Percentiles rank a stretch among this genome's conserved stretches.
phyloP scores from a whole-genome alignment of 92 coral and sea anemone species.

The Heliopora coerulea region DNA sequence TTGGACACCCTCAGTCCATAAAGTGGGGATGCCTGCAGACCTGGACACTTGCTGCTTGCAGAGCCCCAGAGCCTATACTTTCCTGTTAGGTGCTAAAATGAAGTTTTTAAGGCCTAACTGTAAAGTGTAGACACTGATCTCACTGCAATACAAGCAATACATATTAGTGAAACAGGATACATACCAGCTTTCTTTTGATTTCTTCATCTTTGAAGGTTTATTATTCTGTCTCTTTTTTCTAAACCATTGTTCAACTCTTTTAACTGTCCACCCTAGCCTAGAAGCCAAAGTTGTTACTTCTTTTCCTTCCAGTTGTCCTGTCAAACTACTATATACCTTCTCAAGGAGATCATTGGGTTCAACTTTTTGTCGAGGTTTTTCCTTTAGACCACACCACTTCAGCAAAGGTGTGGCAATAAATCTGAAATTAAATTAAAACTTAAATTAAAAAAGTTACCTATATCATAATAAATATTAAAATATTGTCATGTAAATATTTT shows the following conservation, averaged over 20 bases:
- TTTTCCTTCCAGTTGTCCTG: slow-evolving; percentile 68
- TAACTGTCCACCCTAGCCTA: slow-evolving; percentile 87
- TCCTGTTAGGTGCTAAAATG: too few species aligned
- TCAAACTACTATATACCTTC: slow-evolving; percentile 88
- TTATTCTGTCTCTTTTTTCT: slow-evolving; percentile 73
- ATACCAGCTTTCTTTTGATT: slow-evolving; percentile 71
- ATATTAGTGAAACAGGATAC: too few species aligned
- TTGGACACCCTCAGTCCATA: too few species aligned
- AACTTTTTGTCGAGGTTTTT: slow-evolving; percentile 24
- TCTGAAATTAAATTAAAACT: slow-evolving; percentile 53
- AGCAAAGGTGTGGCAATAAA: slow-evolving; percentile 82
- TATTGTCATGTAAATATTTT: too few species aligned
- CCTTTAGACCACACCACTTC: slow-evolving; percentile 69
- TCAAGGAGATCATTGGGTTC: slow-evolving; percentile 83
- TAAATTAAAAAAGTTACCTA: too few species aligned
- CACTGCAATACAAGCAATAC: too few species aligned
- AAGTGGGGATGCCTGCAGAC: too few species aligned
- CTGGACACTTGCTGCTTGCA: too few species aligned
- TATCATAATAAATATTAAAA: too few species aligned
- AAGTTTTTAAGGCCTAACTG: too few species aligned
- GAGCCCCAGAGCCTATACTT: too few species aligned
- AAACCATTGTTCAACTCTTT: slow-evolving; percentile 88
- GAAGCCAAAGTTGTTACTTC: slow-evolving; percentile 82
- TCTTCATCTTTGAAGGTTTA: slow-evolving; percentile 73
- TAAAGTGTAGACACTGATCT: too few species aligned